A percentile compares a stretch with the other conserved stretches of the same genome.
phyloP scores from a whole-genome alignment of 2,797 vertebrate species.

The Karalla daura region DNA sequence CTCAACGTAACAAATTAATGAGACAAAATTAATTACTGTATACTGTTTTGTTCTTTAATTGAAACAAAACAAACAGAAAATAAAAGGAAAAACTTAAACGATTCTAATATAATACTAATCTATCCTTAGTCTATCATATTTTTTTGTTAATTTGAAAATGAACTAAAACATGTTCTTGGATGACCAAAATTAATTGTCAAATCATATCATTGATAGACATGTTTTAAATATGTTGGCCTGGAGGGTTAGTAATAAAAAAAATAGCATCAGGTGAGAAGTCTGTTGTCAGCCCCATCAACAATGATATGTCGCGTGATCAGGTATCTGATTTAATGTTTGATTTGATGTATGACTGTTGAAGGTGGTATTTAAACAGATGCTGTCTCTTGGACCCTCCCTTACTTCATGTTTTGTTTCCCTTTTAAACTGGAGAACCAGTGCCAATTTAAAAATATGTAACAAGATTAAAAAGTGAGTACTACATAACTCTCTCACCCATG shows the following conservation, averaged over 20 bases:
- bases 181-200: too few species aligned
- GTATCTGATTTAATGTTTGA: too few species aligned
- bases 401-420: constrained; percentile 19
- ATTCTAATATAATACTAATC: too few species aligned
- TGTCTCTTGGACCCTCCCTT: constrained; percentile 1
- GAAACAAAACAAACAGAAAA: neutral
- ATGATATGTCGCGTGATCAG: too few species aligned
- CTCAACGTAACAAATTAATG: neutral
- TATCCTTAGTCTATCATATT: too few species aligned
- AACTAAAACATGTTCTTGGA: too few species aligned
- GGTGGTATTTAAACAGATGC: constrained; percentile 14
- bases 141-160: too few species aligned
- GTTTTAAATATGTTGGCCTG: too few species aligned
- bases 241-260: too few species aligned
- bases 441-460: constrained; percentile 67
- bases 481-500: constrained; percentile 65
- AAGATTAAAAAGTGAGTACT: constrained; percentile 74
- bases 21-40: neutral
- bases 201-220: too few species aligned
- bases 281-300: neutral
- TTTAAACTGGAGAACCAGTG: constrained; percentile 37
- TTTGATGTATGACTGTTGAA: constrained; percentile 5
- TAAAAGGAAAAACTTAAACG: too few species aligned
- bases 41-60: neutral
- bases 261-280: too few species aligned